A percentile compares a stretch with the other conserved stretches of the same genome.
These are phyloP conservation scores for Philhelius pedissequus DNA, from an alignment of 2,888 invertebrate genomes.

Conservation along the genomic window DNA sequence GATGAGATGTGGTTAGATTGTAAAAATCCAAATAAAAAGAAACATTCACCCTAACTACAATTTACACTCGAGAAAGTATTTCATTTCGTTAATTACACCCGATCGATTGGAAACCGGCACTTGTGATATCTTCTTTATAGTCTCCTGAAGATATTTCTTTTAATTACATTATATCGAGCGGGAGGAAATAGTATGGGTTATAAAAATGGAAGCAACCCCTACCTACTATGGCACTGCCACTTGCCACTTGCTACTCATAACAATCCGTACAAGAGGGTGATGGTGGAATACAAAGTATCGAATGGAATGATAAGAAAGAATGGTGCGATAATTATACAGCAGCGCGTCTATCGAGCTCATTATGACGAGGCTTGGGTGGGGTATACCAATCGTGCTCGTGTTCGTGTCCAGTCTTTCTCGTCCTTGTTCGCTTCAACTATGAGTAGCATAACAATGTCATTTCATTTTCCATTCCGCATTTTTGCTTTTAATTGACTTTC, in stretches of 20 bases:
- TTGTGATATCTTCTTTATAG: constrained; percentile 48
- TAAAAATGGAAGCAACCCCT: constrained; percentile 28
- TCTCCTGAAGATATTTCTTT: constrained; percentile 50
- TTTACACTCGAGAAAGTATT: constrained; percentile 31
- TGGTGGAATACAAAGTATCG: constrained; percentile 16
- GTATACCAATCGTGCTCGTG: not conserved
- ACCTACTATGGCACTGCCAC: not conserved
- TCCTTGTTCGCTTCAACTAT: constrained; percentile 1
- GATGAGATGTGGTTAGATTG: constrained; percentile 17
- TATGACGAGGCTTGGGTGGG: not conserved
- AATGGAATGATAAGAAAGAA: constrained; percentile 42
- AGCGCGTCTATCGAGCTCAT: constrained; percentile 12
- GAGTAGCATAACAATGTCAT: constrained; percentile 31
- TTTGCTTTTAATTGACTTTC: constrained; percentile 57
- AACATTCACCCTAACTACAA: constrained; percentile 36
- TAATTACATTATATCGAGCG: constrained; percentile 59
- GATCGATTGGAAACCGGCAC: constrained; percentile 55
- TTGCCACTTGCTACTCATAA: constrained; percentile 11
- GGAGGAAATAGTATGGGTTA: constrained; percentile 18
- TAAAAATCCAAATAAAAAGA: not conserved
- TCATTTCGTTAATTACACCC: constrained; percentile 64
- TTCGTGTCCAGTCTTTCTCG: not conserved
- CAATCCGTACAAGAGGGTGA: not conserved
- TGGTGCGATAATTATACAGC: constrained; percentile 43
- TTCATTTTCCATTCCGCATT: constrained; percentile 43